A percentile compares a stretch with the other conserved stretches of the same genome.
Evolutionary conservation across 2,113 vertebrate species (phyloP).

Genomic region (Cranoglanis bouderius): DNA sequence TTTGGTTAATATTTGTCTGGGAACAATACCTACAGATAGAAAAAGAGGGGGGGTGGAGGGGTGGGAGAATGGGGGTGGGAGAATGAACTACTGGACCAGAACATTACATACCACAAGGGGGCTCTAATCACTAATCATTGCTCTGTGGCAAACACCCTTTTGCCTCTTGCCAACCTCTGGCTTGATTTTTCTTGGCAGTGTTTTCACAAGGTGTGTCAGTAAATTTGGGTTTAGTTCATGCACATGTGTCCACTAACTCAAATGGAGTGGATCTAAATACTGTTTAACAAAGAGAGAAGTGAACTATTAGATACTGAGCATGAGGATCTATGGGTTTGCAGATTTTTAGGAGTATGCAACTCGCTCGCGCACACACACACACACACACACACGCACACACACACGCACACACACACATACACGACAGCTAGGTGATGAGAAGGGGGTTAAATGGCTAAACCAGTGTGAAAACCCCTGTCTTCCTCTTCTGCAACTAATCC

Average conservation of each 20-base stretch:
- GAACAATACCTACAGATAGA: background rate
- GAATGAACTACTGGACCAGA: background rate
- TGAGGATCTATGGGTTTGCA: background rate
- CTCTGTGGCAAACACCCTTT: background rate
- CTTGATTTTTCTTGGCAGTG: slow-evolving; percentile 21
- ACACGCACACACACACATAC: background rate
- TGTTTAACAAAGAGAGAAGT: background rate
- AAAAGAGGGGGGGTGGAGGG: background rate
- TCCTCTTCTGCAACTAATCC: background rate
- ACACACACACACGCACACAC: background rate
- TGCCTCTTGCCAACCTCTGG: background rate
- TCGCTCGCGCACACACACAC: background rate
- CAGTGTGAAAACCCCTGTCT: background rate
- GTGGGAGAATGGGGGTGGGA: too few species aligned
- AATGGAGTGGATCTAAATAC: slow-evolving; percentile 5
- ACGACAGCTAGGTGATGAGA: slow-evolving; percentile 13
- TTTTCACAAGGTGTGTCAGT: slow-evolving; percentile 12
- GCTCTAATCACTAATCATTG: slow-evolving; percentile 27
- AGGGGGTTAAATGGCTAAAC: background rate
- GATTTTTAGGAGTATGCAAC: too few species aligned
- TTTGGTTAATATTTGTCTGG: background rate
- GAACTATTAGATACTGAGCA: background rate
- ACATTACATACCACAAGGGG: slow-evolving; percentile 39
- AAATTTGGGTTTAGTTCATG: background rate
- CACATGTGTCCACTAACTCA: background rate